Evolutionary conservation across 2,113 vertebrate species (phyloP).

Genomic region (Ibidorhyncha struthersii): DNA sequence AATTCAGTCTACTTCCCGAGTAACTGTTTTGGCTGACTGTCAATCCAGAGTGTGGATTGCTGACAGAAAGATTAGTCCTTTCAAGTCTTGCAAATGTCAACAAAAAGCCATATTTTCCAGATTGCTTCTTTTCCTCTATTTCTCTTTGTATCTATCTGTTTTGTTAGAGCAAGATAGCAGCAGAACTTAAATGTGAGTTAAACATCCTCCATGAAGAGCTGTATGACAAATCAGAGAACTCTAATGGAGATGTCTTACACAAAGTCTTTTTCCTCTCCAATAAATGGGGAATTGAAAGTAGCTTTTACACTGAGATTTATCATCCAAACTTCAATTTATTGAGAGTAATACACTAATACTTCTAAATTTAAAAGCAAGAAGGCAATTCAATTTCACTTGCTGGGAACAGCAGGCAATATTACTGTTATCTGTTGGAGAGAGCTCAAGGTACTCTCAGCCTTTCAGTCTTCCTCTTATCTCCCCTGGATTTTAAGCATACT

Average conservation of each 20-base stretch:
- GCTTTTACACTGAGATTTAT: conserved; percentile 1
- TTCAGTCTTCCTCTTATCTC: background rate
- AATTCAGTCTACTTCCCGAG: background rate
- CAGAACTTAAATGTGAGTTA: background rate
- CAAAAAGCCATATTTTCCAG: background rate
- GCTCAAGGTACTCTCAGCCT: background rate
- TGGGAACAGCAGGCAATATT: conserved; percentile 15
- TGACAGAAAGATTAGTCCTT: background rate
- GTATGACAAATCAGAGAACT: background rate
- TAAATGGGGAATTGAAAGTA: background rate
- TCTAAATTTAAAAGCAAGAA: conserved; percentile 34
- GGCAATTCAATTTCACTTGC: conserved; percentile 33
- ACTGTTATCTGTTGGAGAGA: conserved; percentile 5
- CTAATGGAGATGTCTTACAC: background rate
- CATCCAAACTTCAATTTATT: conserved; percentile 15
- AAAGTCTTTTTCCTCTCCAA: background rate
- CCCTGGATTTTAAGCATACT: background rate
- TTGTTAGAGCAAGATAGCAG: background rate
- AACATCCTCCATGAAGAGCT: background rate
- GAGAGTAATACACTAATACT: conserved; percentile 13
- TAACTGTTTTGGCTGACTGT: background rate
- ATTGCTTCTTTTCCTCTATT: background rate
- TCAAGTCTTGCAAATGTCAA: background rate
- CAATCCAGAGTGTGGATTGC: background rate
- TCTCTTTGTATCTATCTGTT: background rate